A percentile compares a stretch with the other conserved stretches of the same genome.
Conservation (phyloP, 1,140 invertebrate species). For the Ceratina australensis region DNA sequence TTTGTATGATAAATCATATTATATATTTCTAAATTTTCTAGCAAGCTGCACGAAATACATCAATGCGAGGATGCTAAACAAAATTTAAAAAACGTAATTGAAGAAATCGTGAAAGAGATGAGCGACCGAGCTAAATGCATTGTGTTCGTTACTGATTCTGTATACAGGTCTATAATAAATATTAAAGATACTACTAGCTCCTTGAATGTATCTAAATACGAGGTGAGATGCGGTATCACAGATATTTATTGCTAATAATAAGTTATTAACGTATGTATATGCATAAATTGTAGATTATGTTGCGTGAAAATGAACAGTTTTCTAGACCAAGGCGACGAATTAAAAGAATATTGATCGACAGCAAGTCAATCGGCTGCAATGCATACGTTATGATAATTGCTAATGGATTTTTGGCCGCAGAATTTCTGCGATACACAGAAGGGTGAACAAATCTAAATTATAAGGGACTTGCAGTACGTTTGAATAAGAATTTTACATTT, state of each 20-base stretch:
- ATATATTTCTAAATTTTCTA: too few relatives aligned
- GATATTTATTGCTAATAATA: neutral
- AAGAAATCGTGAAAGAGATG: conserved; percentile 66
- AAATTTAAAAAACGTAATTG: conserved; percentile 63
- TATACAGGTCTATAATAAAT: conserved; percentile 65
- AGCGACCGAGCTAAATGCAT: conserved; percentile 64
- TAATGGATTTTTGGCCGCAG: conserved; percentile 84
- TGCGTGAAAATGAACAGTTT: conserved; percentile 85
- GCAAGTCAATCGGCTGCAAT: conserved; percentile 84
- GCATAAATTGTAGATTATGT: conserved; percentile 79
- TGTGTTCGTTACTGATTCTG: conserved; percentile 69
- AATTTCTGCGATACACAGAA: conserved; percentile 85
- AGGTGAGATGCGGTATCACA: conserved; percentile 51
- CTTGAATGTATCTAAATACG: conserved; percentile 59
- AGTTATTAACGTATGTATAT: neutral
- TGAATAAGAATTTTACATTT: conserved; percentile 8
- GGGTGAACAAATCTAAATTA: conserved; percentile 73
- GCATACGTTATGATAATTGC: conserved; percentile 86
- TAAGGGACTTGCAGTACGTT: neutral
- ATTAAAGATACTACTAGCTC: conserved; percentile 35
- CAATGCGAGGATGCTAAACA: conserved; percentile 78
- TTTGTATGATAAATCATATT: too few relatives aligned
- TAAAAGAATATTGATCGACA: conserved; percentile 79
- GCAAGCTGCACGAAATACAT: conserved; percentile 5
- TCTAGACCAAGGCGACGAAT: conserved; percentile 81